Evolutionary conservation across 2,113 vertebrate genomes (phyloP), one percentile per base, ranked within the genome.

Genomic region (Gobio gobio): DNA sequence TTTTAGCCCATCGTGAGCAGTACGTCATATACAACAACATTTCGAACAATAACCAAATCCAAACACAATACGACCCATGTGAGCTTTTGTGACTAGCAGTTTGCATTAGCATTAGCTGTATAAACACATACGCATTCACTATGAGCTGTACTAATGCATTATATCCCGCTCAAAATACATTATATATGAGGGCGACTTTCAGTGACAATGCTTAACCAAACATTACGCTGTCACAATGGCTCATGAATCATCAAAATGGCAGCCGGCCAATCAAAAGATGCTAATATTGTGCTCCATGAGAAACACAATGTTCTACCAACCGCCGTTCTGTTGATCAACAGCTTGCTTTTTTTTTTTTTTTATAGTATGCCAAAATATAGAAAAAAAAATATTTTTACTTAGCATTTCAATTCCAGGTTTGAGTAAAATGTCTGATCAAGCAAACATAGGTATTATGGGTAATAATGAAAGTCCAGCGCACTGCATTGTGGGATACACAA

Each of bases 201-300:
- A 43, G 10, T 72, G 36, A 72, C 68, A 72, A n/a, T 72, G 20
- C 45, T 72, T 45, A 72, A n/a, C 22, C 20, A 5, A 13, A 72
- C 40, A 72, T 45, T 45, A 68, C 20, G 40, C 68, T 72, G 40
- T 43, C 40, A 72, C 40, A n/a, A 45, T n/a, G 10, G 18, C 68
- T 45, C 10, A 72, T 72, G 40, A 45, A 45, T 72, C 68, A 72
- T 72, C 36, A 72, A 45, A 72, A 72, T 72, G 68, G 68, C 68
- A 45, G 68, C 4, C 9, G n/a, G 68, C 40, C 68, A 72, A 40
- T 22, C 40, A 45, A n/a, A 45, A 72, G n/a, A 10, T 45, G 10
- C 68, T 72, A 72, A 45, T 72, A 43, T 72, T 45, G 10, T 20
- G 10, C 40, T 13, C 22, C 2, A 2, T 72, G 40, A 45, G 68